Evolutionary conservation across 2,797 vertebrate species (phyloP), one percentile per base, ranked within the genome.

Genomic region (Darevskia mixta): DNA sequence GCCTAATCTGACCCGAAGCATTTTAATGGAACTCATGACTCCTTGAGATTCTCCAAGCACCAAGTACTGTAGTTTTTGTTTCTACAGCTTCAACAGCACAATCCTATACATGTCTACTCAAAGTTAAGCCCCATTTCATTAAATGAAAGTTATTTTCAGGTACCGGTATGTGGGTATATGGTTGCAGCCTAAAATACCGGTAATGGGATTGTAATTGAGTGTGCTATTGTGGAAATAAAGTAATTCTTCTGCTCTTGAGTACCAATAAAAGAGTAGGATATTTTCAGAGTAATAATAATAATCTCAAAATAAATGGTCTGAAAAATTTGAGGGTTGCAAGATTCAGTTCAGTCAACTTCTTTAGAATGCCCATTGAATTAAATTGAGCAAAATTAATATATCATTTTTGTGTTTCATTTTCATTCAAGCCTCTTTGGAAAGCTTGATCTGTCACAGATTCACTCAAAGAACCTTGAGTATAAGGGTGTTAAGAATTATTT

Each of bases 1-100:
- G 17, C 41, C 89, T 91, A 29, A 87, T 91, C 86, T 92, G 92
- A 89, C 88, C 58, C 94, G 90, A 91, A 83, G 41, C 67, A 93
- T 8, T 92, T 91, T 95, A 92, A 67, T 11, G 25, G 87, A 76
- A 77, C 29, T 85, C 18, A 5, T 32, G 10, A 5, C 92, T 91
- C 84, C 86, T 27, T 92, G 85, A 81, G 82, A 83, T 88, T 94
- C 88, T 77, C 82, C 92, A 80, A 85, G 78, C 76, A 85, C 90
- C 92, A 90, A 90, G 81, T 58, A 72, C 85, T 23, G 77, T 29
- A 0, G 0, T 82, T 92, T 90, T 87, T 88, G 71, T 29, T 64
- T 91, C 93, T 93, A 91, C 89, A 29, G 11, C 84, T 93, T 84
- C 84, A 81, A 32, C 27, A 32, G 67, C n/a, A 49, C 20, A 32